A percentile compares a stretch with the other conserved stretches of the same genome.
phyloP scores from a whole-genome alignment of 2,797 vertebrate genomes.

The Phrynocephalus guinanensis region DNA sequence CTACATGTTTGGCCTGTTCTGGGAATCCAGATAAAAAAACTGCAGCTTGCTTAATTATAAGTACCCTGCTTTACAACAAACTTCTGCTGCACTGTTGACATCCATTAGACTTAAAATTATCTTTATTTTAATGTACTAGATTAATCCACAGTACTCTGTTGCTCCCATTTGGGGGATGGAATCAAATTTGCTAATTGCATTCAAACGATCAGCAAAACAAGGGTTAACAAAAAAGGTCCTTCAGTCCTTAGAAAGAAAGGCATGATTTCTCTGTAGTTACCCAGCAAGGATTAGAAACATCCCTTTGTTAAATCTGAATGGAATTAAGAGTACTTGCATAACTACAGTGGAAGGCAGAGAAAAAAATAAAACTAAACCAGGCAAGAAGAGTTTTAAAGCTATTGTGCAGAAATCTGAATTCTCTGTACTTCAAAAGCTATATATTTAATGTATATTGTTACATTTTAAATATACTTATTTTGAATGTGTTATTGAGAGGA shows the following conservation, averaged over 20 bases:
- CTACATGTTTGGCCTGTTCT: neutral
- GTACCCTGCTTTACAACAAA: neutral
- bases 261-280: conserved; percentile 8
- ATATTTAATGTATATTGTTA: neutral
- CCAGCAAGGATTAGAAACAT: neutral
- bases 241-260: neutral
- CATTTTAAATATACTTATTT: neutral
- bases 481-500: neutral
- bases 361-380: conserved; percentile 9
- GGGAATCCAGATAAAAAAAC: neutral
- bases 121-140: neutral
- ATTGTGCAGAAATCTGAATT: conserved; percentile 2
- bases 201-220: neutral
- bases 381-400: conserved; percentile 4
- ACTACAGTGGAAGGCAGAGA: conserved; percentile 5
- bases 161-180: neutral
- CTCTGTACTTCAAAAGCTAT: neutral
- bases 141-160: conserved; percentile 6
- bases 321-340: conserved; percentile 1
- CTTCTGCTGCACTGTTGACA: neutral
- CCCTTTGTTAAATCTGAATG: neutral
- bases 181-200: neutral
- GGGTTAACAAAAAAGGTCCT: neutral
- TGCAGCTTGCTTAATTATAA: neutral
- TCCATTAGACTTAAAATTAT: neutral